Base-by-base conservation (phyloP, 2,888 invertebrate genomes). In the Andricus quercusramuli region DNA sequence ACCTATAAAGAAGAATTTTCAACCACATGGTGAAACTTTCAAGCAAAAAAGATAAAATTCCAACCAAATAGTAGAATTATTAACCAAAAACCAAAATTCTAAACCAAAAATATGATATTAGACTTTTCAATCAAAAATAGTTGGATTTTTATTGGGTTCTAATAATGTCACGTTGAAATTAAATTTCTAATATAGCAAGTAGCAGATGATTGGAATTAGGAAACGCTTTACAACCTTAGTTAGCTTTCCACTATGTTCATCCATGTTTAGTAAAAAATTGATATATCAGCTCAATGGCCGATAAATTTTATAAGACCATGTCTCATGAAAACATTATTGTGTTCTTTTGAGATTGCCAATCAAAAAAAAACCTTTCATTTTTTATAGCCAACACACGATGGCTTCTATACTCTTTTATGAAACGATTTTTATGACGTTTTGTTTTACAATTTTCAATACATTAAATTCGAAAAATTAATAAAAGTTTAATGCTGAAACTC, bases 341-440 rank as follows among this genome's bases (percentile, higher is more conserved):
- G 22, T 41, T 67, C 41, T 44, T 22, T 37, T 22, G 2, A 22
- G 41, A 1, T n/a, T n/a, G 67, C 22, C 22, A 67, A 67, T 41
- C 41, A 67, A 44, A 44, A 67, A 41, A n/a, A n/a, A 22, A n/a
- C n/a, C n/a, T 67, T 67, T 41, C 22, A 67, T 22, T 67, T 67
- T 67, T 41, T 41, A 41, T 44, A 32, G 41, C 41, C 41, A 41
- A 41, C 41, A 13, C 41, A 41, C 37, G 0, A 11, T 67, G 13
- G 41, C 4, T 67, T 44, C 13, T 67, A 67, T 44, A 3, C 4
- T 41, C n/a, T 67, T 67, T 67, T 67, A 67, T 22, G 44, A 20
- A n/a, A 11, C 11, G 44, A 22, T 22, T 67, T 44, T 67, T 67
- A 41, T 67, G 20, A 67, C 15, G 1, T 22, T 67, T 41, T 37